Percentiles rank a stretch among this genome's conserved stretches.
These are phyloP conservation scores for Fistularia tabacaria DNA, from an alignment of 2,797 vertebrate genomes.

Conservation along the genomic window DNA sequence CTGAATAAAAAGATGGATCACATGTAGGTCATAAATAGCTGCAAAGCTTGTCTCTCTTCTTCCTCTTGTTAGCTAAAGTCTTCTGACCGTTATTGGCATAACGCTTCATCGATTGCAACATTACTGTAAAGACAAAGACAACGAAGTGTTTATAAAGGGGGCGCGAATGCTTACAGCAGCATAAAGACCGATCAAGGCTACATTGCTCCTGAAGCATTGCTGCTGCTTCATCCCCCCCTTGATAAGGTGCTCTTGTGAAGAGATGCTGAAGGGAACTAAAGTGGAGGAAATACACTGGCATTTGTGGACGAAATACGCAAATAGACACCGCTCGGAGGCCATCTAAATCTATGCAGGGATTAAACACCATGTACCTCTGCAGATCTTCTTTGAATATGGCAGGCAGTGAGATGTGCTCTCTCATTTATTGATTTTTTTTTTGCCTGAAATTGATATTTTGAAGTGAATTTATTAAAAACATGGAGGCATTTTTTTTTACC, in stretches of 20 bases:
- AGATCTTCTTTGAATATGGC: not conserved
- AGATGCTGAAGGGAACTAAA: constrained; percentile 24
- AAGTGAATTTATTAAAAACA: too few species aligned
- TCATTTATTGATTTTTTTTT: too few species aligned
- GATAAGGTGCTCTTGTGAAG: constrained; percentile 31
- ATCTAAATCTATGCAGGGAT: constrained; percentile 41
- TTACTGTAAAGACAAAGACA: constrained; percentile 38
- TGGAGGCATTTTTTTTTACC: too few species aligned
- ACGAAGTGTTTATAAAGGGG: constrained; percentile 7
- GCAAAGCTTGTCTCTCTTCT: too few species aligned
- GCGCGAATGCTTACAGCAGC: constrained; percentile 48
- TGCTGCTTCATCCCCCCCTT: constrained; percentile 2
- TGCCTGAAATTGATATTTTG: too few species aligned
- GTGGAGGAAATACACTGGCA: constrained; percentile 36
- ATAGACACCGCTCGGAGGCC: constrained; percentile 37
- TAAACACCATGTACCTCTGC: constrained; percentile 19
- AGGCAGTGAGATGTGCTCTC: too few species aligned
- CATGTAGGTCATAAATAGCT: too few species aligned
- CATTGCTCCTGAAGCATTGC: constrained; percentile 23
- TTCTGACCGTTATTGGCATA: constrained; percentile 14
- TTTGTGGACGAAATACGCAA: constrained; percentile 42
- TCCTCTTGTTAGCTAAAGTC: too few species aligned
- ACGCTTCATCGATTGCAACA: constrained; percentile 40
- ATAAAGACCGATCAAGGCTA: constrained; percentile 32
- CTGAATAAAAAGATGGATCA: too few species aligned